phyloP scores from a whole-genome alignment of 2,888 invertebrate genomes.

The Ophion ellenae region DNA sequence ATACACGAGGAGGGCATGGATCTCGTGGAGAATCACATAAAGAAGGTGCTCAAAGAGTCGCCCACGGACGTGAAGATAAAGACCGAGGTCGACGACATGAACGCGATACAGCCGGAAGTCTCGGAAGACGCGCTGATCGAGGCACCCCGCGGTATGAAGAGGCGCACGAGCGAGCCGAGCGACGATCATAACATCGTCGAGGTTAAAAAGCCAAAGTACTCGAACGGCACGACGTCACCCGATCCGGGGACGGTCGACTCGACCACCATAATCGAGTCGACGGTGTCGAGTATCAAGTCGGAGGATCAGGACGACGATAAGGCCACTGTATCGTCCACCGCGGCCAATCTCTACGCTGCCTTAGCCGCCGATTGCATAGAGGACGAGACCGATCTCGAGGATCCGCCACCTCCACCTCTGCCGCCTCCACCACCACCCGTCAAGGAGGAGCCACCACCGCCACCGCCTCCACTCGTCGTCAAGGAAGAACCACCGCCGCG shows the following conservation, averaged over 20 bases:
- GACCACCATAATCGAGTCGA: conserved; percentile 83
- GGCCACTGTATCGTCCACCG: conserved; percentile 91
- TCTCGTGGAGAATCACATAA: conserved; percentile 86
- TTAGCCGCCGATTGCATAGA: conserved; percentile 93
- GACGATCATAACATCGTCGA: conserved; percentile 79
- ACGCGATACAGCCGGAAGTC: conserved; percentile 77
- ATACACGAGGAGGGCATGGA: conserved; percentile 87
- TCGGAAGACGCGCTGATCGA: conserved; percentile 80
- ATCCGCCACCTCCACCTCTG: conserved; percentile 69
- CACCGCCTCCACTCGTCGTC: conserved; percentile 43
- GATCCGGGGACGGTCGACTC: conserved; percentile 79
- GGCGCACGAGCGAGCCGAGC: conserved; percentile 81
- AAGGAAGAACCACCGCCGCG: conserved; percentile 47
- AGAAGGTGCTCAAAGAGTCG: conserved; percentile 83
- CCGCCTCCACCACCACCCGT: conserved; percentile 44
- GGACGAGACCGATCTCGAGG: conserved; percentile 88
- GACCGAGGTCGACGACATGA: conserved; percentile 75
- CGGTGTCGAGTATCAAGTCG: conserved; percentile 84
- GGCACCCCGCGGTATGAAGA: conserved; percentile 81
- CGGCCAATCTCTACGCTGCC: conserved; percentile 93
- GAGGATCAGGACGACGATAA: conserved; percentile 84
- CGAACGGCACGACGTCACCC: conserved; percentile 81
- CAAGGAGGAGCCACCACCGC: conserved; percentile 61
- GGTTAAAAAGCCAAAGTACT: conserved; percentile 83
- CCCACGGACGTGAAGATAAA: conserved; percentile 78